Evolutionary conservation across 2,797 vertebrate species (phyloP).

Genomic region (Ctenopoma kingsleyae): DNA sequence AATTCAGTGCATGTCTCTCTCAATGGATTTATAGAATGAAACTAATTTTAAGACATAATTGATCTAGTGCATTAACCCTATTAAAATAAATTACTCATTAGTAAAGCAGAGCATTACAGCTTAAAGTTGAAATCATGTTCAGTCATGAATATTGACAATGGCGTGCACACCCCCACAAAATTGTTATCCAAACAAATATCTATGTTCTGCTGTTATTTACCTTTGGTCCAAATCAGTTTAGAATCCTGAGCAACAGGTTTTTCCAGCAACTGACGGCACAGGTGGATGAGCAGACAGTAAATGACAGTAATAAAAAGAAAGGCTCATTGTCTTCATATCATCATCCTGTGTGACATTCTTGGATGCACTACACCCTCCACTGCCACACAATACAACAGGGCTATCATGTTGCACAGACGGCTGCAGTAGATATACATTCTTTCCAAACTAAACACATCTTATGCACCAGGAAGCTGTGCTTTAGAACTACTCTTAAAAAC

Average conservation of each 20-base stretch:
- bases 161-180: background rate
- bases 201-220: background rate
- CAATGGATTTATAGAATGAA: background rate
- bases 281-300: background rate
- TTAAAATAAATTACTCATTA: background rate
- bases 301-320: background rate
- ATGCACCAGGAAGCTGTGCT: background rate
- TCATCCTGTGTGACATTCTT: background rate
- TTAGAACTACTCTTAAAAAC: background rate
- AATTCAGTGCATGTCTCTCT: background rate
- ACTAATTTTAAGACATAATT: background rate
- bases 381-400: background rate
- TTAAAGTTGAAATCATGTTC: background rate
- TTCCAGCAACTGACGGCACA: constrained; percentile 7
- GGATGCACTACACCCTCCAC: background rate
- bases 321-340: constrained; percentile 17
- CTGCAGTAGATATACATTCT: background rate
- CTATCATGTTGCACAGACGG: background rate
- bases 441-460: background rate
- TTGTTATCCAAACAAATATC: constrained; percentile 1
- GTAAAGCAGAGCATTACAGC: background rate
- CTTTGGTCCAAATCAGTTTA: background rate
- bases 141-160: background rate
- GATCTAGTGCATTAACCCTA: background rate
- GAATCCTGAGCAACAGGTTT: background rate